These are phyloP conservation scores for Zophobas atratus DNA, from an alignment of 1,140 invertebrate species.

Conservation along the genomic window DNA sequence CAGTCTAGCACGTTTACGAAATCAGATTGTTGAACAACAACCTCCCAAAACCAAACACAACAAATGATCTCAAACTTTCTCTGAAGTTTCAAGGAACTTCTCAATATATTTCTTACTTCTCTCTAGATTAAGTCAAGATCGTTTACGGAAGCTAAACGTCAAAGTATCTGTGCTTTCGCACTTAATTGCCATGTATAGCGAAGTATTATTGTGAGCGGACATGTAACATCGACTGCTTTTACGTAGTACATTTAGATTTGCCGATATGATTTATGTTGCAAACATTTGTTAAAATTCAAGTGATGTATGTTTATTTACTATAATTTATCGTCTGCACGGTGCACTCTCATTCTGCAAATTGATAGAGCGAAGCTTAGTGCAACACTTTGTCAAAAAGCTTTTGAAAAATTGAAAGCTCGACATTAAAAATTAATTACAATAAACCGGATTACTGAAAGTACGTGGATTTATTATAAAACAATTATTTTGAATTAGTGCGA, in stretches of 20 bases:
- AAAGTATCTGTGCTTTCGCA: constrained; percentile 23
- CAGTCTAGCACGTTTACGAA: constrained; percentile 25
- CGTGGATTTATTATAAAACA: constrained; percentile 12
- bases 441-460: constrained; percentile 3
- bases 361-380: constrained; percentile 21
- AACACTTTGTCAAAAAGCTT: not conserved
- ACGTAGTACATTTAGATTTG: constrained; percentile 40
- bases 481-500: constrained; percentile 20
- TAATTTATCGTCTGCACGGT: constrained; percentile 41
- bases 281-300: constrained; percentile 44
- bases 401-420: constrained; percentile 1
- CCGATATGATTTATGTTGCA: constrained; percentile 34
- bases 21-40: constrained; percentile 39
- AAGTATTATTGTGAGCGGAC: not conserved
- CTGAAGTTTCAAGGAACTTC: constrained; percentile 40
- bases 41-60: constrained; percentile 36
- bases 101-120: constrained; percentile 46
- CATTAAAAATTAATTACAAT: constrained; percentile 12
- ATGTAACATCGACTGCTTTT: constrained; percentile 13
- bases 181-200: constrained; percentile 19
- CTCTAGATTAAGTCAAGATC: constrained; percentile 46
- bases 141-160: constrained; percentile 35
- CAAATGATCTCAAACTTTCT: constrained; percentile 44
- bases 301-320: constrained; percentile 49
- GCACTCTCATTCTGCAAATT: constrained; percentile 47